Conservation (phyloP, 2,113 vertebrate species). For the Gallinago paraguaiae region DNA sequence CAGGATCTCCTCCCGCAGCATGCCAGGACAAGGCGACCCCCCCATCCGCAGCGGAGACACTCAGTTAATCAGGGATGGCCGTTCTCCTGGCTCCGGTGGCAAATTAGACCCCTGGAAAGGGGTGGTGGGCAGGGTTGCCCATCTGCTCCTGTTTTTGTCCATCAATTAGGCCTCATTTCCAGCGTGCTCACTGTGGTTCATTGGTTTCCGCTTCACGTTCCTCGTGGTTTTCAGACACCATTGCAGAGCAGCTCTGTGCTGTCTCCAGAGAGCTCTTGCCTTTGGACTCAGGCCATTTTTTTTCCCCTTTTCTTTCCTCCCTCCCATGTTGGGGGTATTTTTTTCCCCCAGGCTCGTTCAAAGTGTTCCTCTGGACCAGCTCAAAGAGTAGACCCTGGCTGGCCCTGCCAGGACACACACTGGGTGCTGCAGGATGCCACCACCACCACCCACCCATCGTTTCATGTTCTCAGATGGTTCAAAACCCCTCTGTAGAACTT, state of each 20-base stretch:
- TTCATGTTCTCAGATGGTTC: background rate
- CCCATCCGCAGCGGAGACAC: rapidly evolving
- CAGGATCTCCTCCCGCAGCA: rapidly evolving
- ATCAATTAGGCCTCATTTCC: slow-evolving; percentile 55
- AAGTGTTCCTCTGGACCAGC: background rate
- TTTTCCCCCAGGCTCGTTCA: background rate
- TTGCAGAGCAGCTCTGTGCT: background rate
- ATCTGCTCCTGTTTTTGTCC: slow-evolving; percentile 62
- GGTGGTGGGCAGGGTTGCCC: slow-evolving; percentile 46
- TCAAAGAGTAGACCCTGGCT: background rate
- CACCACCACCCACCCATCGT: background rate
- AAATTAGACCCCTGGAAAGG: slow-evolving; percentile 52
- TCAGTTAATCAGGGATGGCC: background rate
- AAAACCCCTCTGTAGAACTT: background rate
- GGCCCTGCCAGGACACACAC: rapidly evolving
- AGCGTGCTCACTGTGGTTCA: background rate
- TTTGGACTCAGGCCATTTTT: background rate
- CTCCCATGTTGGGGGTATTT: too few species aligned
- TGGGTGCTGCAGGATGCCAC: background rate
- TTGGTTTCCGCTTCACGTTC: slow-evolving; percentile 66
- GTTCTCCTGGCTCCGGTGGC: background rate
- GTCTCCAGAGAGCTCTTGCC: background rate
- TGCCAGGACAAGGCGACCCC: background rate
- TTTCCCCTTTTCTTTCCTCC: rapidly evolving
- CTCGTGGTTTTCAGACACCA: background rate